A percentile compares a stretch with the other conserved stretches of the same genome.
Evolutionary conservation across 2,797 vertebrate species (phyloP).

Genomic region (Prionace glauca): DNA sequence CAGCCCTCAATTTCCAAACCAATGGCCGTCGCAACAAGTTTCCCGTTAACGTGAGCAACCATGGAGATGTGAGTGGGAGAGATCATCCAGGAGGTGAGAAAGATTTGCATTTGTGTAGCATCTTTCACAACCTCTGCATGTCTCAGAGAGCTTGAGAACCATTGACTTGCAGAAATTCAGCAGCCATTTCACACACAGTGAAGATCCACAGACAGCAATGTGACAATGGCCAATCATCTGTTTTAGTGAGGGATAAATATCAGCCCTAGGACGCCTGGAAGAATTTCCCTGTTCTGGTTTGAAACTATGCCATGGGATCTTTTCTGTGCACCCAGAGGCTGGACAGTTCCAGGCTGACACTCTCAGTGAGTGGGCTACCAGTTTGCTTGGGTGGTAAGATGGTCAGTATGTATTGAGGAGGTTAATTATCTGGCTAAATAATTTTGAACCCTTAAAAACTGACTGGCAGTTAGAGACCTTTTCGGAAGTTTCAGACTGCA

Average conservation of each 20-base stretch:
- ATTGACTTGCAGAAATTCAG: background rate
- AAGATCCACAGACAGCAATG: background rate
- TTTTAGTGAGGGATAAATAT: background rate
- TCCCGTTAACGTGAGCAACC: background rate
- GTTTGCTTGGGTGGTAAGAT: too few relatives aligned
- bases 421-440: too few relatives aligned
- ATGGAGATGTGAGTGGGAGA: conserved; percentile 45
- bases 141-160: background rate
- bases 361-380: too few relatives aligned
- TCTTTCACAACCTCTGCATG: background rate
- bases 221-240: background rate
- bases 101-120: background rate
- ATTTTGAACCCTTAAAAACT: too few relatives aligned
- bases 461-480: too few relatives aligned
- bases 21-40: conserved; percentile 43
- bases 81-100: background rate
- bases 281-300: background rate
- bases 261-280: background rate
- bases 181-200: background rate
- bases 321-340: too few relatives aligned
- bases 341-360: too few relatives aligned
- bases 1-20: conserved; percentile 43
- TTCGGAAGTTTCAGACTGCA: too few relatives aligned
- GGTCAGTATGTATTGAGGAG: too few relatives aligned
- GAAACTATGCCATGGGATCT: background rate